Evolutionary conservation across 37 sponge, comb jelly and placozoan genomes (phyloP), one percentile per base, ranked within the genome.

Genomic region (Hormiphora californensis): DNA sequence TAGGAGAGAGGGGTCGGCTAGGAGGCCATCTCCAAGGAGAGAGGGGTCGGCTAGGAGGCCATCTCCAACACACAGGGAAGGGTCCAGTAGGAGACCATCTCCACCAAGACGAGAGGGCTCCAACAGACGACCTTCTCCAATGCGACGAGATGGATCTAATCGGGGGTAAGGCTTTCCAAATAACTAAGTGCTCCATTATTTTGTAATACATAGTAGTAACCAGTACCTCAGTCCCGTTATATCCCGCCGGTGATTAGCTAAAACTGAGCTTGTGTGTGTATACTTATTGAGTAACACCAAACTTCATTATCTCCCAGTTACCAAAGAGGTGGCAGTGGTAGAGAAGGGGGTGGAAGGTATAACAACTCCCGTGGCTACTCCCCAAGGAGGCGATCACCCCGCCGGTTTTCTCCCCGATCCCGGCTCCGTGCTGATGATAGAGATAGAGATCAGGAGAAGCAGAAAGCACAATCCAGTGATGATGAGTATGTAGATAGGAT

Each of bases 31-130:
- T 59, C 51, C 67, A 23, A 41, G 69, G n/a, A 85, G 86, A 8
- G 63, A 69, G 34, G 34, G 63, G 15, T 69, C 87, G 3, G 86
- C 87, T 23, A 19, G 38, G 39, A 37, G 43, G 54, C n/a, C n/a
- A n/a, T n/a, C n/a, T n/a, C n/a, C n/a, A n/a, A n/a, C n/a, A n/a
- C n/a, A n/a, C n/a, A n/a, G n/a, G n/a, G 73, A 67, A 55, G 67
- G 86, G 41, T 27, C 85, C 15, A 41, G 27, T 0, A n/a, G 85
- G 54, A 85, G 85, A 44, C 35, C 31, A 46, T 85, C 85, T 21
- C 87, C 63, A 67, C 69, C 54, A 23, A 63, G 63, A 31, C 34
- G 39, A 57, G 69, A 78, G 11, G 85, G 54, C 30, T 87, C 87
- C n/a, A n/a, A n/a, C n/a, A n/a, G n/a, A n/a, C n/a, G n/a, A n/a